phyloP scores from a whole-genome alignment of 2,797 vertebrate species.

The Parambassis ranga region DNA sequence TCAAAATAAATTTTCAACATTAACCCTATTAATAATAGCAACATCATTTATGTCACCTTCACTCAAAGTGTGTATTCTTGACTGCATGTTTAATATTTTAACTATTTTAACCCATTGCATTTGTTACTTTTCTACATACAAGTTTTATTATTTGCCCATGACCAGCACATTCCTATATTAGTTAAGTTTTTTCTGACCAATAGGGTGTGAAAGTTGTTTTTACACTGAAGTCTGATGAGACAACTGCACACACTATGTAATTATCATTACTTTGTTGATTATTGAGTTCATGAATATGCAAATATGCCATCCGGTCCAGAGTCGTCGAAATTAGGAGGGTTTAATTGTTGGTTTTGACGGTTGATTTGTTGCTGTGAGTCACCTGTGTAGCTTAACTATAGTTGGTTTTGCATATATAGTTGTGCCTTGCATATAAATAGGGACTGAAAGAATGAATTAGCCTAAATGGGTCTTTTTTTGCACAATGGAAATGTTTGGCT shows the following conservation, averaged over 20 bases:
- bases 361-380: not conserved
- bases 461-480: not conserved
- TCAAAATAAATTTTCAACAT: too few species aligned
- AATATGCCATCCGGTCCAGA: not conserved
- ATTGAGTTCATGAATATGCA: not conserved
- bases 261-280: not conserved
- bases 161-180: too few species aligned
- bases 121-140: too few species aligned
- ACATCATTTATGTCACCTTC: too few species aligned
- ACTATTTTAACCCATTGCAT: too few species aligned
- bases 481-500: not conserved
- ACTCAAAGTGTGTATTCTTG: too few species aligned
- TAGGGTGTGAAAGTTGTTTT: not conserved
- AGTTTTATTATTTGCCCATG: too few species aligned
- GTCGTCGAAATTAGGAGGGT: not conserved
- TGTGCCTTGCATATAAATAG: conserved; percentile 10
- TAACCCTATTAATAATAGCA: too few species aligned
- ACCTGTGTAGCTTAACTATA: not conserved
- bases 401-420: too few species aligned
- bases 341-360: not conserved
- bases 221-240: not conserved
- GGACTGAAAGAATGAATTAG: conserved; percentile 12
- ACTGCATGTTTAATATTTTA: too few species aligned
- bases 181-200: too few species aligned
- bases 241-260: too few species aligned